These are phyloP conservation scores for Diarsia mendica DNA, from an alignment of 2,888 invertebrate genomes.

Conservation along the genomic window DNA sequence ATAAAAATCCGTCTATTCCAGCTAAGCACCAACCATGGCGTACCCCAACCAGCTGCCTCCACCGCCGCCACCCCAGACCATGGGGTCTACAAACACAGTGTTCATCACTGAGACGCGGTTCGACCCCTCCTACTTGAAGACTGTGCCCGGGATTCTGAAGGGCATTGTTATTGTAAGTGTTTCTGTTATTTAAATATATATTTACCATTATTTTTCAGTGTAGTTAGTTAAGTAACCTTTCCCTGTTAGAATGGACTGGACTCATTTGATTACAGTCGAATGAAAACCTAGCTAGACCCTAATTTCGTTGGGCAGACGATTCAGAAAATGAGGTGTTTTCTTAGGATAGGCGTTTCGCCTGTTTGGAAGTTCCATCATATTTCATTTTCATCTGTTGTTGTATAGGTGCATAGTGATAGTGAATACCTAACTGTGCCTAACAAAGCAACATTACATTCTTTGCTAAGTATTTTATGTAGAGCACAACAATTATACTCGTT, in stretches of 20 bases:
- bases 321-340: background rate
- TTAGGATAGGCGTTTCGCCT: too few species aligned
- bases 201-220: background rate
- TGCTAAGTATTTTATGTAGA: background rate
- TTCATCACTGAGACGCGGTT: conserved; percentile 83
- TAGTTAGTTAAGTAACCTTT: background rate
- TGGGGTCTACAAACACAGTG: conserved; percentile 85
- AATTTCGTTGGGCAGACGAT: background rate
- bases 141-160: conserved; percentile 81
- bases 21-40: conserved; percentile 73
- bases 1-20: conserved; percentile 32
- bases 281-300: background rate
- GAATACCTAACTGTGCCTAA: background rate
- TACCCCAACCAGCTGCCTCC: conserved; percentile 75
- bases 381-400: too few species aligned
- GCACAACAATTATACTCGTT: background rate
- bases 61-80: conserved; percentile 74
- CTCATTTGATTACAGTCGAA: background rate
- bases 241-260: background rate
- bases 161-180: conserved; percentile 80
- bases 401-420: too few species aligned
- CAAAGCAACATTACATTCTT: background rate
- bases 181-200: background rate
- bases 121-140: conserved; percentile 81
- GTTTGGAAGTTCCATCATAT: too few species aligned